phyloP scores from a whole-genome alignment of 2,888 invertebrate genomes.

The Phorcus lineatus region DNA sequence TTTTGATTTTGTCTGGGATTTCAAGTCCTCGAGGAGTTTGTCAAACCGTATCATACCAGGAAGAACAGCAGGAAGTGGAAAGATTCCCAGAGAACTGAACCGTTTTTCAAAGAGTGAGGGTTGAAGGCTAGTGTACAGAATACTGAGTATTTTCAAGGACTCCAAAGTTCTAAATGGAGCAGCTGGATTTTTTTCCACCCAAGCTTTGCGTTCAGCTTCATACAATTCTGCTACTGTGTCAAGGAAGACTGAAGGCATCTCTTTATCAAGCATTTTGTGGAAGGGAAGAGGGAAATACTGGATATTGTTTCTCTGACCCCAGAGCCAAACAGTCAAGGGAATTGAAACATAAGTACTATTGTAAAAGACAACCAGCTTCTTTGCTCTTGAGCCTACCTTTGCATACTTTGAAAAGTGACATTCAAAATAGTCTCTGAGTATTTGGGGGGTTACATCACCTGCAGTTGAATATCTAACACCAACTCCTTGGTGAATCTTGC shows the following conservation, averaged over 20 bases:
- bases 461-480: background rate
- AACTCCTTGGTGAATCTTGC: background rate
- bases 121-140: background rate
- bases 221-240: background rate
- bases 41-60: background rate
- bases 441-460: background rate
- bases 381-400: background rate
- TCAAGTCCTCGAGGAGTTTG: background rate
- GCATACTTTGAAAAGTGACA: background rate
- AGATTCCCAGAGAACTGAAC: background rate
- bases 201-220: background rate
- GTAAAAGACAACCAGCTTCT: background rate
- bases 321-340: background rate
- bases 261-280: background rate
- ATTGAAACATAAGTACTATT: background rate
- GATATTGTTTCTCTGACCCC: background rate
- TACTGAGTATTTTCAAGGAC: background rate
- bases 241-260: background rate
- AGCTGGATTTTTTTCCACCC: background rate
- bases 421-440: conserved; percentile 16
- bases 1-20: background rate
- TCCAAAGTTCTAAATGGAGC: background rate
- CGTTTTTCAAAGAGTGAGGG: background rate
- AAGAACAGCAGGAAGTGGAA: background rate
- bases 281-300: background rate